Base-by-base conservation (phyloP, 2,888 invertebrate species). In the Cryptophagus acutangulus region DNA sequence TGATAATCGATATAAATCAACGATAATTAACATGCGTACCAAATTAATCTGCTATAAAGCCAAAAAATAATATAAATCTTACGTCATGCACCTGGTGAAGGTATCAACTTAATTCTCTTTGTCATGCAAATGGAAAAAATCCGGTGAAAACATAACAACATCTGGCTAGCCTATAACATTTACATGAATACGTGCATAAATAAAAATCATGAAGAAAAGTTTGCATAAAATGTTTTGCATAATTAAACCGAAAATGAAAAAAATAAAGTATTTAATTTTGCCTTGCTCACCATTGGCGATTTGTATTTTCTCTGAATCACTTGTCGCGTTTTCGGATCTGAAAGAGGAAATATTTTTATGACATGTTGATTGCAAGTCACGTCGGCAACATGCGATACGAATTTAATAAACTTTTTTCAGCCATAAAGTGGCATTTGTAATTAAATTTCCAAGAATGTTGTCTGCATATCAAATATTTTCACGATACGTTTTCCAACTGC, bases 251-350 rank as follows among this genome's bases (percentile, higher is more conserved):
- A 26, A 26, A 4, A n/a, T n/a, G n/a, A n/a, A 6, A 26, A 26
- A 3, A 26, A 4, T 8, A 26, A 3, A 26, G 12, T 3, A 26
- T 4, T 26, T 26, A 3, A 26, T 12, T 8, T 12, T 26, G n/a
- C n/a, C n/a, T 3, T 24, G 77, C 90, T 85, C 77, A 92, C 97
- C 97, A 97, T 94, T 59, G 89, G 85, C 38, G 97, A 97, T 74
- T 92, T 93, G 76, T 95, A 99, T 75, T 88, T 92, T 67, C 97
- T 81, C 73, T 95, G 94, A 64, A 92, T 87, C 58, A 97, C 84
- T 76, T 96, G 91, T 65, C 94, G 81, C 57, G 91, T 94, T 77
- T 96, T 95, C 52, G 95, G 93, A 84, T 97, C 97, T 97, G 78
- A 43, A 85, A 83, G 48, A 59, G 8, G 12, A 45, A 14, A 51